Evolutionary conservation across 1,140 invertebrate species (phyloP), one percentile per base, ranked within the genome.

Genomic region (Branchinecta lindahli): DNA sequence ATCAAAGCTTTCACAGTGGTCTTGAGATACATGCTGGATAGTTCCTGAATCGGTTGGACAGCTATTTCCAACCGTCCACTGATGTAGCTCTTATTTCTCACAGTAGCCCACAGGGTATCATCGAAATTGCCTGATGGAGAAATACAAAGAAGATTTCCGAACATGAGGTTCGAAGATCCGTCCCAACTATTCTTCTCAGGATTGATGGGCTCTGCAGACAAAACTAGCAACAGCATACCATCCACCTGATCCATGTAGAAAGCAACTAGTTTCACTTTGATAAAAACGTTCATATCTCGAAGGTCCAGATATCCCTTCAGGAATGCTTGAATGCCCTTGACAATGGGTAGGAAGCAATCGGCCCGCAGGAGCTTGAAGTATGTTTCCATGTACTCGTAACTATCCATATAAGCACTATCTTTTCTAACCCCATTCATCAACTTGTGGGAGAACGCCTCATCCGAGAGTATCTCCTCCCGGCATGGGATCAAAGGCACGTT

Each of bases 301-400:
- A 70, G 46, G 20, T 70, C 69, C n/a, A 70, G 46, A 7, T 69
- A 8, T 12, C 20, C 46, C 20, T 70, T 70, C 18, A 68, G 8
- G 52, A 69, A 61, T 20, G 45, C 47, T 18, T 45, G 69, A 10
- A 70, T 66, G 1, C 69, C 69, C 7, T 18, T 66, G 10, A 66
- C 33, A 15, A 70, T 70, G 15, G 45, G 46, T 8, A 66, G 45
- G 21, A 70, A 70, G 33, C 69, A 70, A n/a, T 70, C 69, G 10
- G 69, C 69, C n/a, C 69, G 69, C 5, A 70, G 46, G 8, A 70
- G 61, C 5, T 66, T 20, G 9, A 70, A 70, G 52, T 70, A 70
- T n/a, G 69, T 70, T 52, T 70, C 69, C 69, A 70, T 44, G 69
- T 70, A 70, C 52, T 70, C 69, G 65, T 70, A 20, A 70, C 20